Percentiles rank a stretch among this genome's conserved stretches.
phyloP scores from a whole-genome alignment of 2,113 vertebrate species.

The Melanostigma gelatinosum region DNA sequence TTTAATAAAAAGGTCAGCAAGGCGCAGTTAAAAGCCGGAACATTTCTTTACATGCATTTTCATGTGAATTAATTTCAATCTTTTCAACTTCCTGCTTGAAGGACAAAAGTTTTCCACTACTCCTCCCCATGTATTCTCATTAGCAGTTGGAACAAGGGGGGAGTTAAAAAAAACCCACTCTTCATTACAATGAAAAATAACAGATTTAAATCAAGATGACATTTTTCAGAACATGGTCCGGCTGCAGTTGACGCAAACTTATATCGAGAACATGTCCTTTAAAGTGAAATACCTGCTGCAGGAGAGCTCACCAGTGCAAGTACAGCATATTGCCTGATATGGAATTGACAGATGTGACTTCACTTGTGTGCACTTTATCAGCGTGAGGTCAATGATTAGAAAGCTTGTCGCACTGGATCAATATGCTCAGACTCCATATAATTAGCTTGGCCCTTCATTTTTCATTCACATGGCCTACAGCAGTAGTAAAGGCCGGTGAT shows the following conservation, averaged over 20 bases:
- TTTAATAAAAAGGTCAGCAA: constrained; percentile 69
- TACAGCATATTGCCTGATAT: constrained; percentile 29
- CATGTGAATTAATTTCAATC: constrained; percentile 52
- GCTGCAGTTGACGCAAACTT: constrained; percentile 27
- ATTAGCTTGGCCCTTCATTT: constrained; percentile 54
- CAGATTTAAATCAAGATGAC: constrained; percentile 43
- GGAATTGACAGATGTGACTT: constrained; percentile 47
- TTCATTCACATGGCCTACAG: constrained; percentile 9
- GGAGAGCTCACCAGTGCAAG: constrained; percentile 22
- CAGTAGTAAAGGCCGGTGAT: constrained; percentile 44
- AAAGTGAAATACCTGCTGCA: constrained; percentile 20
- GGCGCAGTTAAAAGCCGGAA: constrained; percentile 25
- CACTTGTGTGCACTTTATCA: constrained; percentile 56
- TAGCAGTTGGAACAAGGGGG: constrained; percentile 15
- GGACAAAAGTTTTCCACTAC: constrained; percentile 37
- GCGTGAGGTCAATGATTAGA: constrained; percentile 50
- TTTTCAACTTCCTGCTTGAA: constrained; percentile 43
- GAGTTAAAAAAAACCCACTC: constrained; percentile 19
- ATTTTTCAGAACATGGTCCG: constrained; percentile 33
- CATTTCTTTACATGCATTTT: constrained; percentile 52
- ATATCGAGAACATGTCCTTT: neutral
- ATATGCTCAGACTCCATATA: constrained; percentile 61
- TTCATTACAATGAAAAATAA: constrained; percentile 43
- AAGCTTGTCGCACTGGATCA: constrained; percentile 51
- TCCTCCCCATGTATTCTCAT: constrained; percentile 36